phyloP scores from a whole-genome alignment of 2,888 invertebrate species.

The Trichopoda pennipes region DNA sequence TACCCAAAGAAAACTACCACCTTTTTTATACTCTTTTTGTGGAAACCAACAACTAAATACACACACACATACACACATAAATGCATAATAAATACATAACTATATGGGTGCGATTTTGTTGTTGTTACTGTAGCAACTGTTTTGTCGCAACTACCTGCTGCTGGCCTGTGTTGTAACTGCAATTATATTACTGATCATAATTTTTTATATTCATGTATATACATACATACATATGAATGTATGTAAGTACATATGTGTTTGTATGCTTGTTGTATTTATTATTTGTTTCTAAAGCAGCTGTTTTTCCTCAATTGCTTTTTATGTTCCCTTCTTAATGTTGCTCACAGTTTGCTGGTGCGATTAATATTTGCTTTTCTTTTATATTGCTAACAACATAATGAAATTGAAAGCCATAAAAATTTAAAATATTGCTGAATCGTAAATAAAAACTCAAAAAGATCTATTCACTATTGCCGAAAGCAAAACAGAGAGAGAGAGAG shows the following conservation, averaged over 20 bases:
- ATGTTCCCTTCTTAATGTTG: background rate
- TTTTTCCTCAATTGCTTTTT: conserved; percentile 44
- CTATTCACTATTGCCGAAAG: too few species aligned
- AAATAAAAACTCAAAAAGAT: too few species aligned
- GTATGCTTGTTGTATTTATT: background rate
- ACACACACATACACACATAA: background rate
- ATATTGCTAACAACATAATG: background rate
- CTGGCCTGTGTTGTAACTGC: conserved; percentile 43
- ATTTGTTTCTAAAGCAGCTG: conserved; percentile 47
- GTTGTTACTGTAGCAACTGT: conserved; percentile 56
- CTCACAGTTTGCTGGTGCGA: background rate
- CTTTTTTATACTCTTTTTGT: conserved; percentile 9
- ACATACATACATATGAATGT: too few species aligned
- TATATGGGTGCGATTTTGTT: background rate
- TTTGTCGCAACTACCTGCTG: conserved; percentile 65
- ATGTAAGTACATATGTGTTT: background rate
- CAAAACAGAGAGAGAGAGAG: too few species aligned
- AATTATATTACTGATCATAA: background rate
- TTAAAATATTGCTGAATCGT: background rate
- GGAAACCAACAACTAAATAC: conserved; percentile 3
- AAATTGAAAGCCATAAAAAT: too few species aligned
- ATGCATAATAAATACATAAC: too few species aligned
- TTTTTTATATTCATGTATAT: too few species aligned
- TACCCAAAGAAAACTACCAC: conserved; percentile 25
- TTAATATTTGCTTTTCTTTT: background rate